Conservation (phyloP, 2,797 vertebrate genomes). For the Sebastes umbrosus region DNA sequence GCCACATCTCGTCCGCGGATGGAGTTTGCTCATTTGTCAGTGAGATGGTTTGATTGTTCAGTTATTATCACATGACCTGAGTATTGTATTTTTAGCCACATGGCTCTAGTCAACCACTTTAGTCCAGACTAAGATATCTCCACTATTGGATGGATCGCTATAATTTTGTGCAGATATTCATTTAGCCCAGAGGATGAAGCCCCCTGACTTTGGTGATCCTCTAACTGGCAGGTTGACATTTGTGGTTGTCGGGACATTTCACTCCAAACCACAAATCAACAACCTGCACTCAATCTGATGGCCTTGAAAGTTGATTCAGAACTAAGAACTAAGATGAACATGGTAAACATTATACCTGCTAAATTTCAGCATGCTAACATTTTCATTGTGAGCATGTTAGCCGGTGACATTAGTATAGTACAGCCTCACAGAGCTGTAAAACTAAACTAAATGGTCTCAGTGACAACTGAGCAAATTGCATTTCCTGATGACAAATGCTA, state of each 20-base stretch:
- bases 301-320: too few species aligned
- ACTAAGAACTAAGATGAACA: background rate
- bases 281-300: too few species aligned
- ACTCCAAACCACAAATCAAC: too few species aligned
- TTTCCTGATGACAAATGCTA: background rate
- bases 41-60: background rate
- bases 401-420: background rate
- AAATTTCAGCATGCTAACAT: background rate
- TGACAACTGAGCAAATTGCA: background rate
- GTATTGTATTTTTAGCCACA: background rate
- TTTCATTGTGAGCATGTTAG: background rate
- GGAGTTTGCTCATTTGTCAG: background rate
- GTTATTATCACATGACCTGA: background rate
- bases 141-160: background rate
- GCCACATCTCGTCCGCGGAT: background rate
- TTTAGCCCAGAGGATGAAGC: background rate
- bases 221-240: background rate
- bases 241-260: background rate
- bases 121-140: background rate
- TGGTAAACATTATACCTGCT: background rate
- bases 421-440: background rate
- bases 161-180: background rate
- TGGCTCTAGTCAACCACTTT: background rate
- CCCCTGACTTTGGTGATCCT: background rate
- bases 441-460: background rate